Evolutionary conservation across 2,888 invertebrate genomes (phyloP), one percentile per base, ranked within the genome.

Genomic region (Melanargia galathea): DNA sequence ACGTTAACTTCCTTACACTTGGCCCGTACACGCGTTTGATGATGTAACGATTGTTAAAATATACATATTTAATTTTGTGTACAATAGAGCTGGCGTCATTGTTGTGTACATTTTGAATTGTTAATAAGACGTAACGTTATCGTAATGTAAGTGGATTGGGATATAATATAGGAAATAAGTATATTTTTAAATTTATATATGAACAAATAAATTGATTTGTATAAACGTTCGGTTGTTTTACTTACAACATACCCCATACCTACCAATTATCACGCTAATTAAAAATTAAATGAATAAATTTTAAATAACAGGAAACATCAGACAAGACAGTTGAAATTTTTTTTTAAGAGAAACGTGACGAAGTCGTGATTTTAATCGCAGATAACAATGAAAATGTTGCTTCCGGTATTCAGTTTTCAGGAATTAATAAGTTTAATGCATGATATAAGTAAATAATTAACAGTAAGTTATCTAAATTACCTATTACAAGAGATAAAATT

Each of bases 141-240:
- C 20, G 2, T 55, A 55, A 8, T 72, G 59, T 76, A 78, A 78
- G 75, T 68, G 80, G 80, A 79, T 70, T 76, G 78, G 79, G 79
- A 70, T 73, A 68, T 75, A 75, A 60, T 64, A 66, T 57, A 57
- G 57, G 11, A 22, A 52, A 60, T 60, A 63, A 61, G 48, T 46
- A 55, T 61, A 61, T 63, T 63, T 58, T 60, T 45, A 57, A 60
- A 60, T 63, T 66, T 60, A 65, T 66, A 65, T 66, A 66, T 57
- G 33, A 57, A 57, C 26, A 54, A 45, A 63, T 38, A 54, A 38
- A 63, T 13, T 30, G 60, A 67, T 51, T 65, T 65, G 46, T 63
- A 43, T 67, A 67, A 60, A 65, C 62, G 33, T 60, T 60, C 4
- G 5, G 22, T 49, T 33, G 35, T 62, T 60, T 60, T 57, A 45